A percentile compares a stretch with the other conserved stretches of the same genome.
Conservation (phyloP, 2,888 invertebrate genomes). For the Taphrorychus bicolor region DNA sequence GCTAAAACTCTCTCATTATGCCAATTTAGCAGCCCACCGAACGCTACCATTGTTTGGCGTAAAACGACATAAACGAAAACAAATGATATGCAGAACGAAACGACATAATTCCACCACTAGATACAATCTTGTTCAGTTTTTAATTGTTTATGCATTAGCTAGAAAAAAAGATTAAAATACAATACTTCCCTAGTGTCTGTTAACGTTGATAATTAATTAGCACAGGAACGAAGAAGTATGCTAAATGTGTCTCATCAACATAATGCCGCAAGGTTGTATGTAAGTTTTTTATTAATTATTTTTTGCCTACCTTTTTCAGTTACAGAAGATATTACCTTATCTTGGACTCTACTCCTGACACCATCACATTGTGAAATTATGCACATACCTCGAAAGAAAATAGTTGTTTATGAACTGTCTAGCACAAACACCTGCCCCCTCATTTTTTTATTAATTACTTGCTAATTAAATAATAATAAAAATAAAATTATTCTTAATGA, state of each 20-base stretch:
- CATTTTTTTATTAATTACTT: not conserved
- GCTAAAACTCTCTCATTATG: conserved; percentile 29
- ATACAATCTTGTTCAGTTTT: conserved; percentile 29
- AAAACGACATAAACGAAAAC: conserved; percentile 31
- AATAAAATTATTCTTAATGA: not conserved
- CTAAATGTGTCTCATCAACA: conserved; percentile 14
- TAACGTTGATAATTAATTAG: conserved; percentile 10
- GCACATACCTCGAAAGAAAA: too few species aligned
- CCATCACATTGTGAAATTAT: too few species aligned
- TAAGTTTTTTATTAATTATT: not conserved
- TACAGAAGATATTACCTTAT: too few species aligned
- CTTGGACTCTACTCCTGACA: too few species aligned
- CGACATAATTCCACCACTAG: conserved; percentile 40
- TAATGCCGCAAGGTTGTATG: conserved; percentile 6
- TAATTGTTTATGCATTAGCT: conserved; percentile 28
- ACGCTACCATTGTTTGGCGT: conserved; percentile 26
- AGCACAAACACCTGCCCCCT: too few species aligned
- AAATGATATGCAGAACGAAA: conserved; percentile 34
- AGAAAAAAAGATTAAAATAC: conserved; percentile 31
- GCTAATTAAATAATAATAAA: not conserved
- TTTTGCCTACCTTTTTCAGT: too few species aligned
- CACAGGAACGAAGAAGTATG: conserved; percentile 8
- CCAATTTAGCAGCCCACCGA: conserved; percentile 28
- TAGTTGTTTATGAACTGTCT: too few species aligned
- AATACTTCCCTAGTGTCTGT: conserved; percentile 14